Conservation (phyloP, 1,140 invertebrate genomes). For the Bombyx mori region ASM3026992v2 NC_085109.1:10907501-10908000, state of each 20-base stretch:
- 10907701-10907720: constrained; percentile 50
- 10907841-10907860: constrained; percentile 21
- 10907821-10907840: constrained; percentile 47
- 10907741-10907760: constrained; percentile 43
- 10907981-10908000: too few species aligned
- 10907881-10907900: not conserved
- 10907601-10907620: too few species aligned
- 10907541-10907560: too few species aligned
- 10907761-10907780: not conserved
- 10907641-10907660: constrained; percentile 4
- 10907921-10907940: constrained; percentile 1
- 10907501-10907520: too few species aligned
- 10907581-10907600: too few species aligned
- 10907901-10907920: not conserved
- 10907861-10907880: not conserved
- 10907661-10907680: constrained; percentile 53
- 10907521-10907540: too few species aligned
- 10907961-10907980: too few species aligned
- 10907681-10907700: constrained; percentile 57
- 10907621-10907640: not conserved
- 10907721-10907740: constrained; percentile 34
- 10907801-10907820: constrained; percentile 13
- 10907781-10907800: too few species aligned
- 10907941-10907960: not conserved
- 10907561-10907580: too few species aligned